phyloP scores from a whole-genome alignment of 1,140 invertebrate species.

The Apis dorsata region DNA sequence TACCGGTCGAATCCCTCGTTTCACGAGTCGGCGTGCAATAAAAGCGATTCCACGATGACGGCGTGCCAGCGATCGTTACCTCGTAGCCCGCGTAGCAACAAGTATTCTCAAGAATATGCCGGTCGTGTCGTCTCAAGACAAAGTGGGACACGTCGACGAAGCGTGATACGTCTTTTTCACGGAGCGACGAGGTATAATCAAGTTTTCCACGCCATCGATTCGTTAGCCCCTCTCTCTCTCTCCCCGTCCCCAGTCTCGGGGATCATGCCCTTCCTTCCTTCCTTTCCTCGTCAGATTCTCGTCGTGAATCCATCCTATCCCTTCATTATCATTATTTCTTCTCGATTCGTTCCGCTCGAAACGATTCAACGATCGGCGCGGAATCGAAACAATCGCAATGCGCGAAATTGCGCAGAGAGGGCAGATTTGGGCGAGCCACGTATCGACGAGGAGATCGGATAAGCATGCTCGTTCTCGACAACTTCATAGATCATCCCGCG shows the following conservation, averaged over 20 bases:
- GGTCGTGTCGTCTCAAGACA: background rate
- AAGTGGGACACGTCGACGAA: background rate
- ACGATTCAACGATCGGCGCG: background rate
- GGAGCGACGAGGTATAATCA: background rate
- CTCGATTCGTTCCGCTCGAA: background rate
- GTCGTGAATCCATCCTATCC: too few species aligned
- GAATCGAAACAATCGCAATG: background rate
- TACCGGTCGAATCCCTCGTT: background rate
- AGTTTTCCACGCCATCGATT: constrained; percentile 1
- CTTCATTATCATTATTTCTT: background rate
- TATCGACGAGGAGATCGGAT: constrained; percentile 16
- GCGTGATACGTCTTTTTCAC: background rate
- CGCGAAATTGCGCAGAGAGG: background rate
- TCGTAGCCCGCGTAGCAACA: background rate
- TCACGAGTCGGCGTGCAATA: background rate
- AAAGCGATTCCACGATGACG: background rate
- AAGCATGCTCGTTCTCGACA: constrained; percentile 35
- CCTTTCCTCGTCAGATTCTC: background rate
- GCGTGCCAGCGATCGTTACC: background rate
- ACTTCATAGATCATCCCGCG: constrained; percentile 55
- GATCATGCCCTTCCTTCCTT: background rate
- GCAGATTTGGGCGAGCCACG: background rate
- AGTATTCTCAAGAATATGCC: background rate
- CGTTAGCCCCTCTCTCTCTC: background rate
- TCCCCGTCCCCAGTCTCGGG: too few species aligned